A percentile compares a stretch with the other conserved stretches of the same genome.
These are phyloP conservation scores for Tenodera sinensis DNA, from an alignment of 2,888 invertebrate genomes.

Conservation along the genomic window DNA sequence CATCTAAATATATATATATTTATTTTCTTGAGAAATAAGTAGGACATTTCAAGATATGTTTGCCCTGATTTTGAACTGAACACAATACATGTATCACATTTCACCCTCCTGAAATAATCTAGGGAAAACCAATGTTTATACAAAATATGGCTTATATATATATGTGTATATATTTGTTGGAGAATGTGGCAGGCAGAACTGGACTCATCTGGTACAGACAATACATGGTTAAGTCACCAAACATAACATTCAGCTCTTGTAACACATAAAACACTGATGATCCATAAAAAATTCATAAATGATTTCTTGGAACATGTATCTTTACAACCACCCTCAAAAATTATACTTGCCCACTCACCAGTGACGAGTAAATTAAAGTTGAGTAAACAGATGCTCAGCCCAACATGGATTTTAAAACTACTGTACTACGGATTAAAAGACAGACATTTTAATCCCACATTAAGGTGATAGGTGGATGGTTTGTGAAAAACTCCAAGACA, in stretches of 20 bases:
- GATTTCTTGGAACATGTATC: background rate
- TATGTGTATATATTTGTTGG: background rate
- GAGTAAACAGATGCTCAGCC: too few species aligned
- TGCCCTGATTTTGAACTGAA: slow-evolving; percentile 11
- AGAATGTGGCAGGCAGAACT: background rate
- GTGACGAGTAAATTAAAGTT: too few species aligned
- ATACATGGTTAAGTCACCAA: background rate
- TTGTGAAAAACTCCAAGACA: too few species aligned
- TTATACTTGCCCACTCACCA: too few species aligned
- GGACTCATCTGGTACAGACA: background rate
- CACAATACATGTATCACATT: slow-evolving; percentile 8
- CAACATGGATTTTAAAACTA: too few species aligned
- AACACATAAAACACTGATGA: background rate
- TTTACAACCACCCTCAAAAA: background rate
- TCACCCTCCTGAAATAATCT: background rate
- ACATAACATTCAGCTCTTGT: background rate
- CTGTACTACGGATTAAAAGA: too few species aligned
- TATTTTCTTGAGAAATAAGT: background rate
- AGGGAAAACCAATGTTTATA: background rate
- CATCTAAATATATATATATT: background rate
- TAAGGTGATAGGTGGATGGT: too few species aligned
- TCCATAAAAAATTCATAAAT: background rate
- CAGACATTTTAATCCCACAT: too few species aligned
- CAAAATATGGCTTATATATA: background rate
- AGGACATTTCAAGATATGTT: background rate